Evolutionary conservation across 2,113 vertebrate species (phyloP).

Genomic region (Syrrhaptes paradoxus): DNA sequence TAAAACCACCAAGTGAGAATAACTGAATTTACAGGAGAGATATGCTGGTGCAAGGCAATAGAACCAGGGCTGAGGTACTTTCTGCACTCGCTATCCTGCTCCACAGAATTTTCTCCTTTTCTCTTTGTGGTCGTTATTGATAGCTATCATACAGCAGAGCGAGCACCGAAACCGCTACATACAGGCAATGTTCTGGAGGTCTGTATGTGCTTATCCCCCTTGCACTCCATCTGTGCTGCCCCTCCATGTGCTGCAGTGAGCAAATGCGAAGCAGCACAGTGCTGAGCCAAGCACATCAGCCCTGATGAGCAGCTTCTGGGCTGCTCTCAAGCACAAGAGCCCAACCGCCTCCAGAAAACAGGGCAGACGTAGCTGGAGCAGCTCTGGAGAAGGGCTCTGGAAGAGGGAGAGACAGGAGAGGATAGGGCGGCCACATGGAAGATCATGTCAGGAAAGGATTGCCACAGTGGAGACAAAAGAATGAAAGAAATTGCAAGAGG

Average conservation of each 20-base stretch:
- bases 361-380: background rate
- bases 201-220: fast-evolving
- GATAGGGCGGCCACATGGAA: background rate
- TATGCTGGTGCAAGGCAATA: background rate
- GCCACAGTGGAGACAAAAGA: background rate
- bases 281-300: fast-evolving
- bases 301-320: background rate
- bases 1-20: background rate
- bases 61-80: background rate
- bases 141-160: background rate
- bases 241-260: background rate
- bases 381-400: background rate
- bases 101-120: background rate
- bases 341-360: background rate
- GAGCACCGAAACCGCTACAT: fast-evolving
- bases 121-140: background rate
- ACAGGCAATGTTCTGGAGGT: too few relatives aligned
- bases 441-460: background rate
- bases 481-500: background rate
- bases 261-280: fast-evolving
- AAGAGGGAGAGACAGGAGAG: background rate
- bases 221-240: fast-evolving
- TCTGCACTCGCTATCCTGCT: background rate
- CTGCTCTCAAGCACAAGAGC: background rate
- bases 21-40: background rate